Evolutionary conservation across 1,140 invertebrate species (phyloP).

Genomic region (Scaptomyza pallida): DNA sequence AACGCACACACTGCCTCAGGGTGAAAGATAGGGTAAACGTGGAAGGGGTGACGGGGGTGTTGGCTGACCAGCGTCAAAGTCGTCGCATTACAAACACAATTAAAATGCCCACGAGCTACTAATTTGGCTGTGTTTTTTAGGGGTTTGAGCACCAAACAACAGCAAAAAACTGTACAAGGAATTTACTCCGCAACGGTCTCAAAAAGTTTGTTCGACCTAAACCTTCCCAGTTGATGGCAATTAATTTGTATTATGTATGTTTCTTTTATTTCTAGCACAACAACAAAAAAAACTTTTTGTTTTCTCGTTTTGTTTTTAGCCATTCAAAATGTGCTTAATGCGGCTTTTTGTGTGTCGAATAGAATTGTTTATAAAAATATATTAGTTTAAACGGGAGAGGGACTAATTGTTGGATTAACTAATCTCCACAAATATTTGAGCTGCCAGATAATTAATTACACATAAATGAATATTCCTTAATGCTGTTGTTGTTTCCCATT

Average conservation of each 20-base stretch:
- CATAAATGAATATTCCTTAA: not conserved
- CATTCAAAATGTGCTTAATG: constrained; percentile 43
- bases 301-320: constrained; percentile 9
- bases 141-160: constrained; percentile 6
- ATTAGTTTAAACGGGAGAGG: not conserved
- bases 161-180: constrained; percentile 20
- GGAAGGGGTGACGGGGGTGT: not conserved
- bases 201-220: constrained; percentile 42
- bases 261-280: constrained; percentile 56
- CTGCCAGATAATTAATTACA: not conserved
- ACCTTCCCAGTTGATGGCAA: constrained; percentile 74
- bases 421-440: constrained; percentile 1
- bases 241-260: constrained; percentile 80
- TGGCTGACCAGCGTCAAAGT: constrained; percentile 39
- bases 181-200: constrained; percentile 3
- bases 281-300: no score
- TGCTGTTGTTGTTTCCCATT: not conserved
- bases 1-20: constrained; percentile 44
- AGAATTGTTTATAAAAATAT: constrained; percentile 5
- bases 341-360: not conserved
- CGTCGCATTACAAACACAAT: constrained; percentile 69
- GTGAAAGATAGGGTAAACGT: not conserved
- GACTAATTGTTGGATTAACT: not conserved
- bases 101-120: constrained; percentile 82
- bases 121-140: constrained; percentile 57